phyloP scores from a whole-genome alignment of 2,113 vertebrate species.

The Nansenia antarctica region DNA sequence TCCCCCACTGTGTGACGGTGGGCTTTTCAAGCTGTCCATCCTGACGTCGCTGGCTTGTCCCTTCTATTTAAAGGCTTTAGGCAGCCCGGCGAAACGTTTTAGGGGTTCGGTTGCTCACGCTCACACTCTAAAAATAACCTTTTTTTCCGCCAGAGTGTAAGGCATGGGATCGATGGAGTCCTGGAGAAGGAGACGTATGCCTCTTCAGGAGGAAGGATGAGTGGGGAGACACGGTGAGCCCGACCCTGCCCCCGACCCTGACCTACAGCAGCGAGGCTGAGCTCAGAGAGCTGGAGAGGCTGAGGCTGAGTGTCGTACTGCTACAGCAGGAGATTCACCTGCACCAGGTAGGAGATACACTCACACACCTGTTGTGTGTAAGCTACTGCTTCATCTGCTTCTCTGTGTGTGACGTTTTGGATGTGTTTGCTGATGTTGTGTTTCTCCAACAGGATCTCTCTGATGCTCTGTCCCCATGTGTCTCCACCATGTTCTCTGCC shows the following conservation, averaged over 20 bases:
- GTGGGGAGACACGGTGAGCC: slow-evolving; percentile 15
- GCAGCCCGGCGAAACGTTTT: slow-evolving; percentile 58
- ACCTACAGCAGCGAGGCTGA: slow-evolving; percentile 79
- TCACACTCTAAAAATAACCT: slow-evolving; percentile 38
- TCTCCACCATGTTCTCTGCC: slow-evolving; percentile 38
- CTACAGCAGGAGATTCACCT: slow-evolving; percentile 82
- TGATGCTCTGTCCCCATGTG: slow-evolving; percentile 74
- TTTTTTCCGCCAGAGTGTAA: slow-evolving; percentile 68
- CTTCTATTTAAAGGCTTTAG: slow-evolving; percentile 66
- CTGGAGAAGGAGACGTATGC: slow-evolving; percentile 44
- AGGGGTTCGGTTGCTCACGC: slow-evolving; percentile 48
- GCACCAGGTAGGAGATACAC: slow-evolving; percentile 76
- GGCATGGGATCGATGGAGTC: slow-evolving; percentile 60
- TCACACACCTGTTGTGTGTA: neutral
- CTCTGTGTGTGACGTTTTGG: neutral
- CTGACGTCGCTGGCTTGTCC: slow-evolving; percentile 24
- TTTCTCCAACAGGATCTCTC: slow-evolving; percentile 75
- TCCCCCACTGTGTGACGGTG: slow-evolving; percentile 25
- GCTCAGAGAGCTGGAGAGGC: slow-evolving; percentile 77
- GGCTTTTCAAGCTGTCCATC: slow-evolving; percentile 48
- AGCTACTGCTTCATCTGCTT: too few species aligned
- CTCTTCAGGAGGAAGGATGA: slow-evolving; percentile 19
- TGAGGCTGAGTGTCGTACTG: slow-evolving; percentile 76
- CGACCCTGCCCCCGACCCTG: slow-evolving; percentile 64
- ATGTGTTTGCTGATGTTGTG: slow-evolving; percentile 7